Base-by-base conservation (phyloP, 2,888 invertebrate genomes). In the Megastigmus dorsalis region DNA sequence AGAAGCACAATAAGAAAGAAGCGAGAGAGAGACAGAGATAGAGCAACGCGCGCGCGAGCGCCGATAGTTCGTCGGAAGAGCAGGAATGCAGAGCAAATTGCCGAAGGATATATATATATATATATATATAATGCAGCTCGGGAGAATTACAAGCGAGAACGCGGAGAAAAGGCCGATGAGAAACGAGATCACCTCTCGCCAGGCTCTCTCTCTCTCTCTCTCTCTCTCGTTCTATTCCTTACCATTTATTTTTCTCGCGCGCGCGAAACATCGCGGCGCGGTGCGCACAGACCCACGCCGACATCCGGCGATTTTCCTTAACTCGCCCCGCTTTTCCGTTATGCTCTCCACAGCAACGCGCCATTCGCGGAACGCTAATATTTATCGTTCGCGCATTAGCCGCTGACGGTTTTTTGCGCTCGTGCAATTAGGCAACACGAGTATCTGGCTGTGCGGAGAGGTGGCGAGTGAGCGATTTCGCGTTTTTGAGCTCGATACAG, bases 31-130 rank as follows among this genome's bases (percentile, higher is more conserved):
- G 43, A 9, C 2, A 15, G 45, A 20, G 7, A 10, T 9, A 33
- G 50, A 18, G n/a, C 6, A 23, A 38, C n/a, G n/a, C n/a, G n/a
- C n/a, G n/a, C n/a, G n/a, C n/a, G 57, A n/a, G 28, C 13, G 36
- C n/a, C 15, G 38, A n/a, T 20, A 26, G 52, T 15, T n/a, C 28
- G 28, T 10, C n/a, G n/a, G 13, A 45, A 60, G 60, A 20, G n/a
- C 5, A 38, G 30, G 43, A 66, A 66, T 66, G 33, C 66, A 30
- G 66, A 66, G 55, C 54, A 66, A 66, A 66, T 66, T 55, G 66
- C 55, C 20, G 43, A 33, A 28, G 10, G 55, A n/a, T n/a, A n/a
- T n/a, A n/a, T n/a, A n/a, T n/a, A n/a, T n/a, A n/a, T n/a, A n/a
- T n/a, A n/a, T n/a, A n/a, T n/a, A n/a, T n/a, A n/a, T 55, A 43